phyloP scores from a whole-genome alignment of 2,797 vertebrate genomes.

The Lophius americanus region DNA sequence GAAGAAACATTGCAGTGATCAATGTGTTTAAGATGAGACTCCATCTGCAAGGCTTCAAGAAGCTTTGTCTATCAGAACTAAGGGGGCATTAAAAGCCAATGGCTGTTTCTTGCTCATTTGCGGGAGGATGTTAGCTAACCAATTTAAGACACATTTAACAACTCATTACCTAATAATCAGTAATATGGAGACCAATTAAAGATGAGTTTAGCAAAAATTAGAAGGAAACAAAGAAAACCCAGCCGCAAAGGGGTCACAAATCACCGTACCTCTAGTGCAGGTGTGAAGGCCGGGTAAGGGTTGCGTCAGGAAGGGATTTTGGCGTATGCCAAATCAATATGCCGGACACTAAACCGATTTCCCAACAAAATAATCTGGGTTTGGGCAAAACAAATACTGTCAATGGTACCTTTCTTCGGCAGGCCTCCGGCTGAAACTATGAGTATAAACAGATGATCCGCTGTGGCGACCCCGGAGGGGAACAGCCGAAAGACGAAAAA shows the following conservation, averaged over 20 bases:
- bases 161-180: slow-evolving; percentile 45
- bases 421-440: no score
- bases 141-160: slow-evolving; percentile 38
- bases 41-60: slow-evolving; percentile 46
- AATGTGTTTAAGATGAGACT: slow-evolving; percentile 40
- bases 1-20: slow-evolving; percentile 45
- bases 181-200: slow-evolving; percentile 22
- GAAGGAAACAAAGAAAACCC: no score
- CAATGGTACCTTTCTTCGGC: no score
- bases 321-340: no score
- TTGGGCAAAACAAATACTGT: no score
- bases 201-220: slow-evolving; percentile 9
- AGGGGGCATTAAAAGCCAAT: slow-evolving; percentile 39
- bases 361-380: no score
- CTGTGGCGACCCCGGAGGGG: neutral
- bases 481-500: neutral
- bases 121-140: slow-evolving; percentile 18
- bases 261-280: no score
- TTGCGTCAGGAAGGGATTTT: no score
- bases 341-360: no score
- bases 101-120: slow-evolving; percentile 34
- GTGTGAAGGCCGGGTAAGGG: no score
- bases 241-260: no score
- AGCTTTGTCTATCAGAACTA: slow-evolving; percentile 48
- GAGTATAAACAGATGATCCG: neutral